Percentiles rank a stretch among this genome's conserved stretches.
Evolutionary conservation across 37 sponge, comb jelly and placozoan species (phyloP).

Genomic region (Haliclona indistincta): DNA sequence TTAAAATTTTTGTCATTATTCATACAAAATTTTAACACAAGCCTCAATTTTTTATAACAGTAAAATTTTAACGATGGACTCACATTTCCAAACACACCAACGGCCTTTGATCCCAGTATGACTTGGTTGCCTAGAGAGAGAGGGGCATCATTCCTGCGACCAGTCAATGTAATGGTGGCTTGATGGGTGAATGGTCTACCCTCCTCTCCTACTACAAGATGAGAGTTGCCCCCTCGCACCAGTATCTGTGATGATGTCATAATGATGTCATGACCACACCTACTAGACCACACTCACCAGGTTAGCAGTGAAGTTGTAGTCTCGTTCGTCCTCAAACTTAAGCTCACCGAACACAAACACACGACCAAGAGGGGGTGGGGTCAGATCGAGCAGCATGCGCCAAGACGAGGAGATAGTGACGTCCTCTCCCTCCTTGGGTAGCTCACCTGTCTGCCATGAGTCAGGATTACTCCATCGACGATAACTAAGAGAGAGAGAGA

Average conservation of each 20-base stretch:
- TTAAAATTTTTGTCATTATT: background rate
- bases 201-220: conserved; percentile 55
- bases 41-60: background rate
- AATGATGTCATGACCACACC: background rate
- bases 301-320: conserved; percentile 77
- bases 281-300: conserved; percentile 32
- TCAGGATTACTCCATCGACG: conserved; percentile 72
- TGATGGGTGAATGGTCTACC: conserved; percentile 46
- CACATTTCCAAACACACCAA: conserved; percentile 89
- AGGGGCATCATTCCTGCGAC: conserved; percentile 30
- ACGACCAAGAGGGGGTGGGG: conserved; percentile 48
- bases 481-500: conserved; percentile 19
- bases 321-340: conserved; percentile 69
- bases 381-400: conserved; percentile 78
- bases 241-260: conserved; percentile 48
- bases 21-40: background rate
- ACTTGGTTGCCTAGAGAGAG: conserved; percentile 39
- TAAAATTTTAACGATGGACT: background rate
- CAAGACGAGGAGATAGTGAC: conserved; percentile 61
- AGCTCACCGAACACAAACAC: conserved; percentile 68
- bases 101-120: conserved; percentile 79
- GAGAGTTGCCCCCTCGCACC: conserved; percentile 59
- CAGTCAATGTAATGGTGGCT: conserved; percentile 68
- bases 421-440: conserved; percentile 65
- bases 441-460: conserved; percentile 50